These are phyloP conservation scores for Conus canariensis DNA, from an alignment of 2,888 invertebrate genomes.

Conservation along the genomic window DNA sequence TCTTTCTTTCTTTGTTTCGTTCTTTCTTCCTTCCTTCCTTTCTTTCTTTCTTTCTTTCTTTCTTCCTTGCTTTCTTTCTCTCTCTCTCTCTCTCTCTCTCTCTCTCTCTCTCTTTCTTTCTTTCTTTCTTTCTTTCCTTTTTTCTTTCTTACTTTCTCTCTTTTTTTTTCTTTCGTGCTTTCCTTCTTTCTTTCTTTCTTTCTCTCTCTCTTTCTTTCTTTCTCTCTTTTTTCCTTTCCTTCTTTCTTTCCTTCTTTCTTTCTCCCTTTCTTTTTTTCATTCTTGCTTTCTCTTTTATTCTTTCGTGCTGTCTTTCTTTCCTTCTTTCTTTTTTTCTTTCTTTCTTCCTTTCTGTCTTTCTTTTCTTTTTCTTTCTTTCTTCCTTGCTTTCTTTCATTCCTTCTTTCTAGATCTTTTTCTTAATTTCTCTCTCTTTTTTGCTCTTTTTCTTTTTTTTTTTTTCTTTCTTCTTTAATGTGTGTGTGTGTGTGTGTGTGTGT, in stretches of 20 bases:
- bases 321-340: neutral
- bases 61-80: neutral
- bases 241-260: neutral
- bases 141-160: neutral
- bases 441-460: neutral
- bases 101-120: neutral
- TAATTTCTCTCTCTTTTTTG: neutral
- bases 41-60: neutral
- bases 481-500: conserved; percentile 11
- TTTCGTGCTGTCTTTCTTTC: neutral
- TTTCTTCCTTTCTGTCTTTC: neutral
- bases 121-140: neutral
- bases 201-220: neutral
- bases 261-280: neutral
- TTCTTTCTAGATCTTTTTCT: neutral
- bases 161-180: neutral
- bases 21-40: too few species aligned
- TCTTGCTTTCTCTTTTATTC: neutral
- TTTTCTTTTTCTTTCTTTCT: neutral
- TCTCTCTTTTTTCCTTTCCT: neutral
- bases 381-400: neutral
- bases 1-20: neutral
- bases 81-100: neutral
- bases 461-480: neutral
- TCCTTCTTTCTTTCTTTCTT: neutral